A percentile compares a stretch with the other conserved stretches of the same genome.
Evolutionary conservation across 2,113 vertebrate species (phyloP).

Genomic region (Lynx canadensis): DNA sequence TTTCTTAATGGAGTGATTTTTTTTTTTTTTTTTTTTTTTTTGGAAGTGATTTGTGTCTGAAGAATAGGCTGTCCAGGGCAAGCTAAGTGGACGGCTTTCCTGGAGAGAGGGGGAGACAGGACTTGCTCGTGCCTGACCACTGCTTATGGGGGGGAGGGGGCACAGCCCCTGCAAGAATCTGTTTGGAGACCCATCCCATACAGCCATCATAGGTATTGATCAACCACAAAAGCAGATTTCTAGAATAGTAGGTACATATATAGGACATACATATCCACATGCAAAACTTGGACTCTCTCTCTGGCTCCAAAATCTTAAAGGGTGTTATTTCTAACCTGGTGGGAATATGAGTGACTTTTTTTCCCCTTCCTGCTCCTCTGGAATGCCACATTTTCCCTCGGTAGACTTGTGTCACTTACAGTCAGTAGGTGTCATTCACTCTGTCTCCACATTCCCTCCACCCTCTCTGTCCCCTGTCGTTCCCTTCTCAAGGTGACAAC

Average conservation of each 20-base stretch:
- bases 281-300: background rate
- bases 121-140: background rate
- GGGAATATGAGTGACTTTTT: background rate
- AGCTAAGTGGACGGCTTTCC: background rate
- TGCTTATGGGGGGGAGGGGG: background rate
- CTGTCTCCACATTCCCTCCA: background rate
- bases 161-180: background rate
- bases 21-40: background rate
- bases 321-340: background rate
- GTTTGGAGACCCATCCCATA: background rate
- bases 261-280: background rate
- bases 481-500: background rate
- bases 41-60: slow-evolving; percentile 34
- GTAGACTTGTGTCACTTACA: background rate
- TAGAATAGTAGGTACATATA: background rate
- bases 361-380: background rate
- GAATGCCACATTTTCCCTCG: background rate
- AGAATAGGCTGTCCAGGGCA: background rate
- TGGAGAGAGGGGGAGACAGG: background rate
- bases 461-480: background rate
- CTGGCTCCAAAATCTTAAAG: background rate
- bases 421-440: background rate
- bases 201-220: background rate
- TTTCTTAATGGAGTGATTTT: slow-evolving; percentile 58
- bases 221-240: background rate